These are phyloP conservation scores for Lepus oiostolus DNA, from an alignment of 2,797 vertebrate species.

Conservation along the genomic window DNA sequence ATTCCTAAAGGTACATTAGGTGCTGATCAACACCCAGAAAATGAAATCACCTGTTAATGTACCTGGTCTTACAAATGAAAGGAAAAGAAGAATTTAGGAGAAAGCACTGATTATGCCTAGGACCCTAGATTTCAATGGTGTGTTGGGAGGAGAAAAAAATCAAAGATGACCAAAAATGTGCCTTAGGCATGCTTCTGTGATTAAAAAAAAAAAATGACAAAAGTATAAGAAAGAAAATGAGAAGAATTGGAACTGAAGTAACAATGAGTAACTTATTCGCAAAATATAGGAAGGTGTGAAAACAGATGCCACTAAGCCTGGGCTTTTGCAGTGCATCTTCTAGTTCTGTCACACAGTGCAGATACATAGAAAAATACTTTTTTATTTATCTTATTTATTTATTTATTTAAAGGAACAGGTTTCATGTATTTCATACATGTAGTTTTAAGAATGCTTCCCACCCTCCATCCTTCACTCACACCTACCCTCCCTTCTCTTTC, in stretches of 20 bases:
- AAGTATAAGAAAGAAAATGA: not conserved
- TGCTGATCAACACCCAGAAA: not conserved
- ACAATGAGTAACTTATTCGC: not conserved
- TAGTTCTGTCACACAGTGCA: not conserved
- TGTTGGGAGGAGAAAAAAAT: not conserved
- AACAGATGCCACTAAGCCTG: not conserved
- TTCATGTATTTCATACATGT: too few relatives aligned
- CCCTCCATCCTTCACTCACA: too few relatives aligned
- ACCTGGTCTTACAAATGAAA: not conserved
- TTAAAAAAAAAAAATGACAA: constrained; percentile 27
- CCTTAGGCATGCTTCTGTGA: not conserved
- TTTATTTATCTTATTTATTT: too few relatives aligned
- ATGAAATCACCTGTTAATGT: not conserved
- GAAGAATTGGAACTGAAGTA: not conserved
- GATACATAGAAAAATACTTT: not conserved
- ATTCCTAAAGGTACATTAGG: too few relatives aligned
- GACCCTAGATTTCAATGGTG: not conserved
- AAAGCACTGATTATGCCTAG: not conserved
- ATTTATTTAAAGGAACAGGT: too few relatives aligned
- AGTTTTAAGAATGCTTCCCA: too few relatives aligned
- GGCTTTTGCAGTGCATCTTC: not conserved
- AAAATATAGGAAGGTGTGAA: not conserved
- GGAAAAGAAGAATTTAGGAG: not conserved
- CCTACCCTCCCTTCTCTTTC: too few relatives aligned
- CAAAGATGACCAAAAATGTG: not conserved